phyloP scores from a whole-genome alignment of 2,797 vertebrate genomes.

The Tragopan temminckii region DNA sequence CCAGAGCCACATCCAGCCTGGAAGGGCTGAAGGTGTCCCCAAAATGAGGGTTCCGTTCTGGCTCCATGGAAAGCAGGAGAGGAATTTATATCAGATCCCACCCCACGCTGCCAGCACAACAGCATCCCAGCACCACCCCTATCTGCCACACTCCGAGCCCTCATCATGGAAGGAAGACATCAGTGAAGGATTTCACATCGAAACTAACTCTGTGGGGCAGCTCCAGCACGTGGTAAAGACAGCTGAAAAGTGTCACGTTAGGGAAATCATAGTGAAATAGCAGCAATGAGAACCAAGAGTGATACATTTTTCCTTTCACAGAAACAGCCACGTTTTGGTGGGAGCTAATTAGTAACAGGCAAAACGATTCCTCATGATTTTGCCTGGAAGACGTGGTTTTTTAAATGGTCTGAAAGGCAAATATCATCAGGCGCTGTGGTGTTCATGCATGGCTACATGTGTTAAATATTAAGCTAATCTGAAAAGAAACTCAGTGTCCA shows the following conservation, averaged over 20 bases:
- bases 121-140: neutral
- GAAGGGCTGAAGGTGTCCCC: neutral
- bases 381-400: conserved; percentile 42
- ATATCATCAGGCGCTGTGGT: conserved; percentile 48
- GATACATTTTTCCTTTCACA: neutral
- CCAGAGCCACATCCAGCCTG: too few species aligned
- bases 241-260: neutral
- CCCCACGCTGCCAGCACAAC: neutral
- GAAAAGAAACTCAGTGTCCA: conserved; percentile 16
- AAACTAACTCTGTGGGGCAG: neutral
- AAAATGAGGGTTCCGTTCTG: neutral
- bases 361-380: conserved; percentile 28
- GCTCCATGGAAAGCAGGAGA: neutral
- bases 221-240: neutral
- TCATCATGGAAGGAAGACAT: neutral
- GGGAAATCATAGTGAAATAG: conserved; percentile 1
- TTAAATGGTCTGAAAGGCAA: conserved; percentile 58
- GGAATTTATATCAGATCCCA: neutral
- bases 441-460: conserved; percentile 42
- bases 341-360: conserved; percentile 51
- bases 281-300: conserved; percentile 17
- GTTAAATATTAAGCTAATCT: conserved; percentile 62
- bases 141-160: accelerated
- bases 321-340: conserved; percentile 3
- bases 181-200: neutral